These are phyloP conservation scores for Tamias sibiricus DNA, from an alignment of 2,113 vertebrate species.

Conservation along the genomic window DNA sequence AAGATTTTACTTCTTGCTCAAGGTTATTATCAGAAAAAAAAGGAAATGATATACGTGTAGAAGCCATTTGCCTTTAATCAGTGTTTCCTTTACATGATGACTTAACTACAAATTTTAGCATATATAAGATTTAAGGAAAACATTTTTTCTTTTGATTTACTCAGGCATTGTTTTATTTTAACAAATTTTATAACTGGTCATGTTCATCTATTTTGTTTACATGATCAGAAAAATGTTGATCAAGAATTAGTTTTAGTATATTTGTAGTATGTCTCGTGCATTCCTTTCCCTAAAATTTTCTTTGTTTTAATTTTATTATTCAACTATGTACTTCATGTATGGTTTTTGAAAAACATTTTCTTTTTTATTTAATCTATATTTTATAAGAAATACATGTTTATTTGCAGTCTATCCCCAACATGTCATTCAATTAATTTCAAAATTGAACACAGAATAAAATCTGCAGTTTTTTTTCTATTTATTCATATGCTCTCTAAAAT, in stretches of 20 bases:
- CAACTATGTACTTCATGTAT: too few relatives aligned
- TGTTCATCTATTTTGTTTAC: neutral
- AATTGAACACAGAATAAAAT: conserved; percentile 1
- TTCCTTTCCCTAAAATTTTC: neutral
- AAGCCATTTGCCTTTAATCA: neutral
- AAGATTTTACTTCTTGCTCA: neutral
- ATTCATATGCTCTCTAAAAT: neutral
- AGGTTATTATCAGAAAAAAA: neutral
- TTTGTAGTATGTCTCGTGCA: neutral
- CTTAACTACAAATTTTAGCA: neutral
- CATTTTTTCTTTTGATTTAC: neutral
- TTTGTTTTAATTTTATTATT: neutral
- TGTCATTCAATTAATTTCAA: neutral
- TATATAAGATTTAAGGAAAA: neutral
- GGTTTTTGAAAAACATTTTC: neutral
- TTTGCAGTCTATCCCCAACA: neutral
- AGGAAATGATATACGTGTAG: neutral
- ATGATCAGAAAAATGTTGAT: neutral
- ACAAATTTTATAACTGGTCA: neutral
- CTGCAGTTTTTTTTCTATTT: neutral
- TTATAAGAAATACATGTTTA: neutral
- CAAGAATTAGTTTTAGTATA: neutral
- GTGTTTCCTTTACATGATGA: neutral
- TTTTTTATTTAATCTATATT: neutral
- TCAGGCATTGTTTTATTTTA: neutral